Conservation (phyloP, 2,113 vertebrate species). For the Cynopterus brachyotis region DNA sequence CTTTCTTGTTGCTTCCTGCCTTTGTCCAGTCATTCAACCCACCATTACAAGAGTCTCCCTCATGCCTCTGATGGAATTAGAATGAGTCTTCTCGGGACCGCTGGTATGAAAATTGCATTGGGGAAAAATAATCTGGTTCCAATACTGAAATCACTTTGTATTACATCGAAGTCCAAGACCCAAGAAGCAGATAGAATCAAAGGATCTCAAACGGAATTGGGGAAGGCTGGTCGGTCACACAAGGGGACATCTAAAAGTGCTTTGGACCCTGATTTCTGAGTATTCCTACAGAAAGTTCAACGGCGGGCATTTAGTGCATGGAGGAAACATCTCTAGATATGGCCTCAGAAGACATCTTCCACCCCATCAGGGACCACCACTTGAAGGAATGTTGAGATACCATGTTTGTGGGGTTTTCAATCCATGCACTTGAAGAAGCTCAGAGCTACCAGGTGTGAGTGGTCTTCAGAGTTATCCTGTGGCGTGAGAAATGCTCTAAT, state of each 20-base stretch:
- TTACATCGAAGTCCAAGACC: background rate
- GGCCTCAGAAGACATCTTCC: background rate
- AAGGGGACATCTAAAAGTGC: background rate
- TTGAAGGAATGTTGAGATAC: too few relatives aligned
- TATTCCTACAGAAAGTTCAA: background rate
- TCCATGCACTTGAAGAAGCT: background rate
- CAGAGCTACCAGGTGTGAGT: background rate
- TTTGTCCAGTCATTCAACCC: background rate
- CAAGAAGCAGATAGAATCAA: background rate
- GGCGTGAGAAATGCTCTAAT: background rate
- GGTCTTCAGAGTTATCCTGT: background rate
- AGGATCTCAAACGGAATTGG: background rate
- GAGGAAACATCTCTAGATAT: background rate
- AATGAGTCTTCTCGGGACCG: background rate
- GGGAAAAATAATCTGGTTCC: background rate
- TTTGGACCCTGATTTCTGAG: background rate
- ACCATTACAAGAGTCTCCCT: background rate
- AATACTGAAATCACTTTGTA: background rate
- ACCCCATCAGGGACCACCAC: accelerated
- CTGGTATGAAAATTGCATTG: background rate
- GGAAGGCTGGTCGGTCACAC: background rate
- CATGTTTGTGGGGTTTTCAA: too few relatives aligned
- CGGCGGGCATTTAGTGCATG: background rate
- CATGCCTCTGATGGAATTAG: background rate
- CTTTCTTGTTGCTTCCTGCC: background rate